A percentile compares a stretch with the other conserved stretches of the same genome.
These are phyloP conservation scores for Zaprionus bogoriensis DNA, from an alignment of 2,888 invertebrate species.

Conservation along the genomic window DNA sequence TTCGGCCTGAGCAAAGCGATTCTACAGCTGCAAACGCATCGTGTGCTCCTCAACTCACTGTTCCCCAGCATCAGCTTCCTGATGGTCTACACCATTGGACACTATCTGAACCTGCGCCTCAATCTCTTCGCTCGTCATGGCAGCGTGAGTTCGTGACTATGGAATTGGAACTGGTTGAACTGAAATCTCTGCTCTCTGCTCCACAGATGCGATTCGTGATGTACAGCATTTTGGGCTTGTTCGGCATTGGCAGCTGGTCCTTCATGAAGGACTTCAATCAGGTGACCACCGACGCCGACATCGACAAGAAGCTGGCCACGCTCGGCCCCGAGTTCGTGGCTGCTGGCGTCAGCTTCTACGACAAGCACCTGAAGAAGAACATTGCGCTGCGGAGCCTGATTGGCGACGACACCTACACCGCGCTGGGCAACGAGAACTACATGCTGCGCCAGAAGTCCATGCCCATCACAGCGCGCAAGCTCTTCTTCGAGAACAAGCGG, in stretches of 20 bases:
- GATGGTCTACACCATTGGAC: slow-evolving; percentile 84
- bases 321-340: slow-evolving; percentile 86
- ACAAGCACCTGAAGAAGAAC: slow-evolving; percentile 88
- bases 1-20: slow-evolving; percentile 92
- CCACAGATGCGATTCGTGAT: slow-evolving; percentile 81
- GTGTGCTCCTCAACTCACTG: slow-evolving; percentile 85
- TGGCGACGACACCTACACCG: slow-evolving; percentile 86
- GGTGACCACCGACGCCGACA: slow-evolving; percentile 85
- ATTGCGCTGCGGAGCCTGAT: slow-evolving; percentile 85
- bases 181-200: neutral
- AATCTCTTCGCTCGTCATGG: slow-evolving; percentile 85
- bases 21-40: slow-evolving; percentile 85
- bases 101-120: slow-evolving; percentile 84
- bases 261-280: slow-evolving; percentile 87
- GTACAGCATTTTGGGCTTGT: slow-evolving; percentile 85
- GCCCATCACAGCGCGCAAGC: slow-evolving; percentile 87
- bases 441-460: slow-evolving; percentile 86
- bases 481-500: slow-evolving; percentile 85
- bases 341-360: slow-evolving; percentile 91
- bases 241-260: slow-evolving; percentile 86
- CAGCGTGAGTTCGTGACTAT: slow-evolving; percentile 67
- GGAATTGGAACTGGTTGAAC: neutral
- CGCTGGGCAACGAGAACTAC: slow-evolving; percentile 88
- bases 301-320: slow-evolving; percentile 86
- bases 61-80: slow-evolving; percentile 84